phyloP scores from a whole-genome alignment of 2,888 invertebrate genomes.

The Drosophila anceps region DNA sequence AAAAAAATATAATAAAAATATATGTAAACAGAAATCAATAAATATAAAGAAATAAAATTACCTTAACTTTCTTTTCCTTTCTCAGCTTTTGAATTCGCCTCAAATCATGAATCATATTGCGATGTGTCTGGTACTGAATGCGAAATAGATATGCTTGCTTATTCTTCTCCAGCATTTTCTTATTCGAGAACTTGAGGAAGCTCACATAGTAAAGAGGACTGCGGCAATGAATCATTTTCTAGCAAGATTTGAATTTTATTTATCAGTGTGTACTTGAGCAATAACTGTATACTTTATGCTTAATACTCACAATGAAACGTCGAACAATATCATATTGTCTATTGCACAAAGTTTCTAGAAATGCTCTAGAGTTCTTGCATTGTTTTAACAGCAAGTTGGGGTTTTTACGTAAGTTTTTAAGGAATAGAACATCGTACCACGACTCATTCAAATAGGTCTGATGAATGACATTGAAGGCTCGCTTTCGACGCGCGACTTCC shows the following conservation, averaged over 20 bases:
- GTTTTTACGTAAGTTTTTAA: constrained; percentile 73
- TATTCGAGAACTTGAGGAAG: constrained; percentile 69
- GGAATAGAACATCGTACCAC: constrained; percentile 80
- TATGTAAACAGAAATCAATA: not conserved
- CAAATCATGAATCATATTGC: constrained; percentile 79
- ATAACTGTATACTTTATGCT: not conserved
- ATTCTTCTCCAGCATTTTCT: constrained; percentile 58
- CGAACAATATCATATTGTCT: constrained; percentile 73
- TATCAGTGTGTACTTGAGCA: not conserved
- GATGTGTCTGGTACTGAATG: constrained; percentile 82
- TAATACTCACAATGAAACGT: constrained; percentile 72
- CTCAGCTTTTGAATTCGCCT: constrained; percentile 67
- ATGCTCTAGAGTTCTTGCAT: constrained; percentile 65
- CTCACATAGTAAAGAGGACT: constrained; percentile 79
- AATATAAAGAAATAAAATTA: constrained; percentile 24
- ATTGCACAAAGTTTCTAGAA: constrained; percentile 55
- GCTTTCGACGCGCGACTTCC: constrained; percentile 75
- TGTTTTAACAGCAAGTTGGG: constrained; percentile 68
- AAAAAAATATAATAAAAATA: not conserved
- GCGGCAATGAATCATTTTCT: constrained; percentile 83
- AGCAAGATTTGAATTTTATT: not conserved
- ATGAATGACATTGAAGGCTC: constrained; percentile 75
- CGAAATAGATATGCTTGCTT: constrained; percentile 72
- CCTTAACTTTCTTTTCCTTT: constrained; percentile 60
- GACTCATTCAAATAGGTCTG: constrained; percentile 80